Percentiles rank a stretch among this genome's conserved stretches.
These are phyloP conservation scores for Colaptes auratus DNA, from an alignment of 2,113 vertebrate species.

Conservation along the genomic window DNA sequence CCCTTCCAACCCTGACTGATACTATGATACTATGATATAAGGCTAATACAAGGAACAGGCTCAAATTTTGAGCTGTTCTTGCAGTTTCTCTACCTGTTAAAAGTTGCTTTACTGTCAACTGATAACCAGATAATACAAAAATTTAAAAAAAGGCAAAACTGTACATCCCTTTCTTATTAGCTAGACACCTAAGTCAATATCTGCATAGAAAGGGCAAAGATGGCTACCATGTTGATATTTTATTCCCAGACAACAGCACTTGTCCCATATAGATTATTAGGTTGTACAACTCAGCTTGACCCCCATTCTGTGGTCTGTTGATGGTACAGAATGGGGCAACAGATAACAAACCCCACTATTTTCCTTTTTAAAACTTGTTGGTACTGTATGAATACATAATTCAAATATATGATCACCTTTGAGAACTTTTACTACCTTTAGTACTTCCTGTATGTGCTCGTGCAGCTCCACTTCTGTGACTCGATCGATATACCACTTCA, in stretches of 20 bases:
- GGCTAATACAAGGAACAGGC: background rate
- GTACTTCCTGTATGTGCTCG: slow-evolving; percentile 94
- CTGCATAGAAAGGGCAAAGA: background rate
- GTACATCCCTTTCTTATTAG: background rate
- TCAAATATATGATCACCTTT: background rate
- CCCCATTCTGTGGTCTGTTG: fast-evolving
- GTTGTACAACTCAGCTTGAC: background rate
- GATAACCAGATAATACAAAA: background rate
- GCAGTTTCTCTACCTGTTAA: background rate
- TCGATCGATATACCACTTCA: slow-evolving; percentile 97
- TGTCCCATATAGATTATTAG: background rate
- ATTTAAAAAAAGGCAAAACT: too few relatives aligned
- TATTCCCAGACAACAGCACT: background rate
- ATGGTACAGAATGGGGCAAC: background rate
- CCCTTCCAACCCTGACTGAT: too few relatives aligned
- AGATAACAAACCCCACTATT: background rate
- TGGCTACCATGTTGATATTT: background rate
- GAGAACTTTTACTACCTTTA: slow-evolving; percentile 84
- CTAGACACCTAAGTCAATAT: background rate
- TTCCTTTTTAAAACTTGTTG: background rate
- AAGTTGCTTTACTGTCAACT: background rate
- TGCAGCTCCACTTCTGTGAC: slow-evolving; percentile 95
- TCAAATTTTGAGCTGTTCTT: background rate
- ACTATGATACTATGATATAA: too few relatives aligned
- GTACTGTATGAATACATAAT: background rate